phyloP scores from a whole-genome alignment of 2,113 vertebrate species.

The Passer domesticus region DNA sequence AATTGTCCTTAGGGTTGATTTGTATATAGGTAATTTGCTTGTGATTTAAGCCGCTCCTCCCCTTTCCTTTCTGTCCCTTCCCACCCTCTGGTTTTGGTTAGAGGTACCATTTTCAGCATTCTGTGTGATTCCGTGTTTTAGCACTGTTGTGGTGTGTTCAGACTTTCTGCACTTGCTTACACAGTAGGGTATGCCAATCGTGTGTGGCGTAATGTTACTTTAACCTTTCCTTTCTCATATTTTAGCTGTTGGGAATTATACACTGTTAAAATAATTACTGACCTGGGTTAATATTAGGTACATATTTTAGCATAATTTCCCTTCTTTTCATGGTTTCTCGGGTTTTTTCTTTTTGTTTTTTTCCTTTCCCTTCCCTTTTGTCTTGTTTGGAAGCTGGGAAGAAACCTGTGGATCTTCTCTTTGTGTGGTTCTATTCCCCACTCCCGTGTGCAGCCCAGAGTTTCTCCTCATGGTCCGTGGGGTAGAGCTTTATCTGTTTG shows the following conservation, averaged over 20 bases:
- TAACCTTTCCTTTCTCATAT: constrained; percentile 69
- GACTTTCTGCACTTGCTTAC: constrained; percentile 83
- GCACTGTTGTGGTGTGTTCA: constrained; percentile 84
- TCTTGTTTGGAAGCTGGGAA: constrained; percentile 72
- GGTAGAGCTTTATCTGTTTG: constrained; percentile 71
- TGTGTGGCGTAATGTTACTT: constrained; percentile 75
- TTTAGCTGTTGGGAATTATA: constrained; percentile 78
- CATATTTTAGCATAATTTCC: constrained; percentile 79
- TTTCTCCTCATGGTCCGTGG: constrained; percentile 61
- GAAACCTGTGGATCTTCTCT: constrained; percentile 64
- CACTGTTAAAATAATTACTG: constrained; percentile 78
- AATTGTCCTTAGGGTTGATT: constrained; percentile 83
- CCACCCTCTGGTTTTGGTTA: constrained; percentile 70
- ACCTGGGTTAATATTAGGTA: constrained; percentile 79
- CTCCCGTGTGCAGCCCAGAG: constrained; percentile 51
- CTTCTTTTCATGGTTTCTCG: constrained; percentile 49
- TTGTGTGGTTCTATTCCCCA: constrained; percentile 52
- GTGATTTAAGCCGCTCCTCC: constrained; percentile 74
- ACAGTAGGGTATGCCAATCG: constrained; percentile 80
- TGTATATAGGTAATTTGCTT: constrained; percentile 91
- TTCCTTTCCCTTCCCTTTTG: constrained; percentile 10
- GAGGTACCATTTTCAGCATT: constrained; percentile 76
- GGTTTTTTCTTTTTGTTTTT: background rate
- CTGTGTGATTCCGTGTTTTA: constrained; percentile 79
- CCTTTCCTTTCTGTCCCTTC: constrained; percentile 62